Evolutionary conservation across 2,113 vertebrate species (phyloP).

Genomic region (Urocolius indicus): DNA sequence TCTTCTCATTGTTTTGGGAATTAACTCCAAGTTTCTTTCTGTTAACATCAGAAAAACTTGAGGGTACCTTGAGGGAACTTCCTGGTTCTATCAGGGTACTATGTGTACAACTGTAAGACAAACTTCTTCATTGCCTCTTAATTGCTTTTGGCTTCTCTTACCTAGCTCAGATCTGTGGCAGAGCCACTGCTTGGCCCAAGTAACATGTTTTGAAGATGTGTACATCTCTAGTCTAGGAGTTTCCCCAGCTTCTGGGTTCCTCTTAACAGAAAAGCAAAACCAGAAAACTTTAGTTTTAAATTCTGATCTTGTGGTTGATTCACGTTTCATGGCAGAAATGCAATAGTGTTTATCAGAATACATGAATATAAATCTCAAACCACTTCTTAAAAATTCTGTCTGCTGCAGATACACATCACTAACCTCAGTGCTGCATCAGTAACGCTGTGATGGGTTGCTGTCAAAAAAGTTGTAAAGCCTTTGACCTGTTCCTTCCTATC

Average conservation of each 20-base stretch:
- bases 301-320: not conserved
- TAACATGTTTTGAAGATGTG: not conserved
- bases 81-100: not conserved
- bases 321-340: not conserved
- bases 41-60: not conserved
- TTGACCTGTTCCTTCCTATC: not conserved
- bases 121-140: not conserved
- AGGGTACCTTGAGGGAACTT: not conserved
- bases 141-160: not conserved
- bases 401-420: not conserved
- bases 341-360: not conserved
- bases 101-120: not conserved
- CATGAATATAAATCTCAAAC: not conserved
- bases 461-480: not conserved
- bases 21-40: not conserved
- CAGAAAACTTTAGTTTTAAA: not conserved
- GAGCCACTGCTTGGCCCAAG: not conserved
- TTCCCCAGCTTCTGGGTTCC: not conserved
- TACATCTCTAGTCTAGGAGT: not conserved
- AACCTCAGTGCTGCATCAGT: not conserved
- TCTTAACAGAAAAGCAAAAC: not conserved
- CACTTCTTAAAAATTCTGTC: not conserved
- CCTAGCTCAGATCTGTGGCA: not conserved
- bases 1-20: not conserved
- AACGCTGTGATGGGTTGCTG: rapidly evolving